Evolutionary conservation across 2,113 vertebrate species (phyloP).

Genomic region (Solenodon paradoxus): DNA sequence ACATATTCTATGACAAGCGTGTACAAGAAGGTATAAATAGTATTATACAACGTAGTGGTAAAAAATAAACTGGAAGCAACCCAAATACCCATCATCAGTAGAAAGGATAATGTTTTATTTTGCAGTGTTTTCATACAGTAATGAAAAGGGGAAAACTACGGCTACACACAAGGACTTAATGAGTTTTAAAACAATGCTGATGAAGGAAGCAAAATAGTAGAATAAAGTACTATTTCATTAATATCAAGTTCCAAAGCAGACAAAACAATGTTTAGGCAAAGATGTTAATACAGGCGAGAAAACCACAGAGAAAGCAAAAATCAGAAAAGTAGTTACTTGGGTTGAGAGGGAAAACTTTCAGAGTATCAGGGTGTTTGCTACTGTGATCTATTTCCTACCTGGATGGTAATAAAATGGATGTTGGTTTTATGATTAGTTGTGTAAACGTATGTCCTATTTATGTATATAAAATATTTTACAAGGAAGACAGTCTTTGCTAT

Average conservation of each 20-base stretch:
- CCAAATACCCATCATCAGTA: neutral
- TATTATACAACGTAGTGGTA: neutral
- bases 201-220: neutral
- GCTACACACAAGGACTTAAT: neutral
- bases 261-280: neutral
- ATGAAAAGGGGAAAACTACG: conserved; percentile 20
- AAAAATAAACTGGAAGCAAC: neutral
- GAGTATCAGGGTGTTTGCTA: neutral
- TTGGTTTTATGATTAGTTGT: neutral
- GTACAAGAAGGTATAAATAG: neutral
- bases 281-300: neutral
- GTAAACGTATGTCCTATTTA: neutral
- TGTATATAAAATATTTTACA: neutral
- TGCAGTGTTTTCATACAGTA: conserved; percentile 22
- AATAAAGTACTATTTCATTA: neutral
- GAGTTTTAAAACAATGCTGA: conserved; percentile 11
- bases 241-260: neutral
- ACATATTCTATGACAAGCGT: neutral
- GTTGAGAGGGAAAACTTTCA: neutral
- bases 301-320: neutral
- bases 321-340: neutral
- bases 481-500: neutral
- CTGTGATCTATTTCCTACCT: neutral
- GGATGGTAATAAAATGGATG: neutral
- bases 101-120: conserved; percentile 4